Base-by-base conservation (phyloP, 2,797 vertebrate species). In the Crypturellus tataupa region DNA sequence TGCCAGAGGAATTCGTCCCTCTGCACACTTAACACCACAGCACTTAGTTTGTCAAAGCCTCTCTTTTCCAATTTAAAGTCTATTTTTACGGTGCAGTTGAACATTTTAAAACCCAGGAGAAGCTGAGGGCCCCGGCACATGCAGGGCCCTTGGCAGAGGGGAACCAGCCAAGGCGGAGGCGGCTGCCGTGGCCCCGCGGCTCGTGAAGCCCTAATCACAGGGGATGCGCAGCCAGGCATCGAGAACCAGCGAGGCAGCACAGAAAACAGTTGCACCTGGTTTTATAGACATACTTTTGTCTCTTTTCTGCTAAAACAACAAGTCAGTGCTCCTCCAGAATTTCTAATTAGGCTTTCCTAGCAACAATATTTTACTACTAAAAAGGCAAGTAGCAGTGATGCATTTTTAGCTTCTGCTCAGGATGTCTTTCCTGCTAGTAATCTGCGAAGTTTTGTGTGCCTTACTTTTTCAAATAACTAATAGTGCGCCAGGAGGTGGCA, bases 111-210 rank as follows among this genome's bases (percentile, higher is more conserved):
- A 82, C 16, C 9, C 6, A 10, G 62, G 47, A 5, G n/a, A 78
- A 70, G 56, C 47, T 49, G 47, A 49, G 47, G 47, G 47, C 47
- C 47, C 23, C 20, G 23, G 39, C 60, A 68, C 11, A 60, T 5
- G 3, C 14, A 0, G 39, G 17, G 6, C 40, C 49, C 64, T 84
- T 67, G 67, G 80, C 18, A 67, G 75, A 90, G 31, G 82, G 68
- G 40, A 82, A 89, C 93, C 93, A 94, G 89, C 84, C 64, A 55
- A 73, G 85, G 60, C 40, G 62, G 58, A 88, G 84, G 87, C 51
- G 58, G 80, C 55, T 20, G 33, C 59, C 67, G 40, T 55, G 80
- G 80, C 79, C 79, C 12, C 65, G 65, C 1, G 42, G 79, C 24
- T 92, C 10, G 0, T 70, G 89, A 95, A 89, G 31, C 65, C 46